phyloP scores from a whole-genome alignment of 1,140 invertebrate genomes.

The Liolophura sinensis region DNA sequence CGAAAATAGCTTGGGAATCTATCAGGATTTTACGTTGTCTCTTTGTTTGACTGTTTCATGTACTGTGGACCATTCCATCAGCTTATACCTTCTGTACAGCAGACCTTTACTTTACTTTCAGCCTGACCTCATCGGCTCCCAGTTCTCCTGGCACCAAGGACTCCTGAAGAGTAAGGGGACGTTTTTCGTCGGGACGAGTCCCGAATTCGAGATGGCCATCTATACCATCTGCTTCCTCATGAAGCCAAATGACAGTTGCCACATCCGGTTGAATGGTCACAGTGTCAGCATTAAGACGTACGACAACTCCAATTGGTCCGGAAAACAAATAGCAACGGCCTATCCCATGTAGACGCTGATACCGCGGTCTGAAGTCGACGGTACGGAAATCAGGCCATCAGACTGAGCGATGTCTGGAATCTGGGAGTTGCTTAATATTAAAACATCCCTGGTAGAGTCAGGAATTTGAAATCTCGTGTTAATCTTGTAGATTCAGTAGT shows the following conservation, averaged over 20 bases:
- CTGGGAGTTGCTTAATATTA: too few relatives aligned
- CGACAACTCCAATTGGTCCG: constrained; percentile 1
- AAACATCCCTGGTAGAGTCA: too few relatives aligned
- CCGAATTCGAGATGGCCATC: constrained; percentile 84
- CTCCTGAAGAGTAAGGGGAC: constrained; percentile 76
- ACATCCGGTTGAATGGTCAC: constrained; percentile 17
- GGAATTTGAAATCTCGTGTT: too few relatives aligned
- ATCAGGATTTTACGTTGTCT: too few relatives aligned
- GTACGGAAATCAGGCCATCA: too few relatives aligned
- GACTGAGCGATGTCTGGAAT: too few relatives aligned
- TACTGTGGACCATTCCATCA: too few relatives aligned
- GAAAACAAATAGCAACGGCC: constrained; percentile 10
- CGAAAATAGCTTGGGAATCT: too few relatives aligned
- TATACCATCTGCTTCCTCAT: constrained; percentile 69
- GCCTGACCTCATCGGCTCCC: constrained; percentile 54
- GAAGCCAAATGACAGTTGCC: constrained; percentile 16
- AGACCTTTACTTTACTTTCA: constrained; percentile 22
- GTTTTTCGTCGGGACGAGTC: constrained; percentile 85
- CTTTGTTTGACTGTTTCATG: too few relatives aligned
- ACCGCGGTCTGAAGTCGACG: too few relatives aligned
- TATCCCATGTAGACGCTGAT: background rate
- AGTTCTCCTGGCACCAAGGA: constrained; percentile 71
- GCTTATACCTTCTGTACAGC: too few relatives aligned
- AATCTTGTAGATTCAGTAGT: too few relatives aligned
- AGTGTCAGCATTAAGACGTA: constrained; percentile 1